Evolutionary conservation across 2,113 vertebrate species (phyloP).

Genomic region (Rhipidura dahli): DNA sequence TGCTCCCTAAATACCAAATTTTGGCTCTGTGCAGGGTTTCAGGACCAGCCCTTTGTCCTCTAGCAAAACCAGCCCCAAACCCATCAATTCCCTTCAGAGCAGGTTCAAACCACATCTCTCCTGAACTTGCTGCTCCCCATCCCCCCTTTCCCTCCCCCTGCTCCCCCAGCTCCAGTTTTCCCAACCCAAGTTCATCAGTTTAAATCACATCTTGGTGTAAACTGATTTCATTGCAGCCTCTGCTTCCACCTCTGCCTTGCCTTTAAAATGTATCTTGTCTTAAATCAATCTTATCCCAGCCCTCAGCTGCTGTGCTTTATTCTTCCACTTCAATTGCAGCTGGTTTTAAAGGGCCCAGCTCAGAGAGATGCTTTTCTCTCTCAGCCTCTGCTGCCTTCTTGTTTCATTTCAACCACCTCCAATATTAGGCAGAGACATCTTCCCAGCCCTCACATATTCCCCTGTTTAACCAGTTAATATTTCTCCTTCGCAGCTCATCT

Average conservation of each 20-base stretch:
- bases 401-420: not conserved
- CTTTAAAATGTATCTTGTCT: slow-evolving; percentile 57
- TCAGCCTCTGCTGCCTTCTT: not conserved
- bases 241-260: slow-evolving; percentile 25
- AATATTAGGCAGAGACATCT: not conserved
- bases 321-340: not conserved
- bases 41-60: not conserved
- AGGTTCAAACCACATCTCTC: not conserved
- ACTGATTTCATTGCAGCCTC: slow-evolving; percentile 32
- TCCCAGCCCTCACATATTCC: not conserved
- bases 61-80: not conserved
- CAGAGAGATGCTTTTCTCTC: not conserved
- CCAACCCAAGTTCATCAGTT: not conserved
- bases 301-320: not conserved
- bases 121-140: not conserved
- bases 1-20: rapidly evolving
- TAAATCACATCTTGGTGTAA: slow-evolving; percentile 43
- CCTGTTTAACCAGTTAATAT: not conserved
- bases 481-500: not conserved
- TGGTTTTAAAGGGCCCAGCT: not conserved
- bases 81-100: not conserved
- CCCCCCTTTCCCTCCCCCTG: not conserved
- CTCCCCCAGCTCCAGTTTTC: not conserved
- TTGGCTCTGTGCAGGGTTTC: not conserved
- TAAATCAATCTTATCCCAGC: slow-evolving; percentile 23